phyloP scores from a whole-genome alignment of 2,113 vertebrate genomes.

The Psilopsiagon aurifrons region DNA sequence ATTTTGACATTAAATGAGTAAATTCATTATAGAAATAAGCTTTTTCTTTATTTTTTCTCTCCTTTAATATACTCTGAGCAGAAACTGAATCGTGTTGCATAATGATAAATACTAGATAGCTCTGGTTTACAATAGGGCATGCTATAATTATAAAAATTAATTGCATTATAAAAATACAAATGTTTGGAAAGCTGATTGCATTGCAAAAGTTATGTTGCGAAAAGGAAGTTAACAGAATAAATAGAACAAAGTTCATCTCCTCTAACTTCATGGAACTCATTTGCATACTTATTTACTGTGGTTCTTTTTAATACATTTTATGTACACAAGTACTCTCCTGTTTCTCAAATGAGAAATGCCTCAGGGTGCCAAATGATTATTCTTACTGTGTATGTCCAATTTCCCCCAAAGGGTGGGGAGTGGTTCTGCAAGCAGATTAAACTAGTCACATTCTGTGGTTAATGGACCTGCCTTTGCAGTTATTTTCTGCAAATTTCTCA shows the following conservation, averaged over 20 bases:
- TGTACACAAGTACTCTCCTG: background rate
- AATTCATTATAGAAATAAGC: background rate
- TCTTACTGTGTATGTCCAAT: background rate
- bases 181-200: background rate
- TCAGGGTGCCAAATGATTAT: background rate
- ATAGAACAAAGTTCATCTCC: constrained; percentile 8
- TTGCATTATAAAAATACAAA: background rate
- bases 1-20: background rate
- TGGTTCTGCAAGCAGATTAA: constrained; percentile 7
- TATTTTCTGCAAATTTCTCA: background rate
- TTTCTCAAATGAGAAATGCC: background rate
- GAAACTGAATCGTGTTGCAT: background rate
- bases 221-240: background rate
- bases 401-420: background rate
- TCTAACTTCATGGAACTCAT: background rate
- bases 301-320: background rate
- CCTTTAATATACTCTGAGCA: background rate
- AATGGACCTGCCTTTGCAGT: background rate
- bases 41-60: background rate
- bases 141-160: background rate
- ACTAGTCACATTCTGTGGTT: background rate
- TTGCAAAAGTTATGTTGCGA: background rate
- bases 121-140: background rate
- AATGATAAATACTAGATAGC: background rate
- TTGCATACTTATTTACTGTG: background rate